phyloP scores from a whole-genome alignment of 2,113 vertebrate genomes.

The human region GRCh38 chr5:7671501-7672000 shows the following conservation, averaged over 20 bases:
- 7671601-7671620: slow-evolving; percentile 75
- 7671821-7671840: not conserved
- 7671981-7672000: rapidly evolving
- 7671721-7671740: slow-evolving; percentile 49
- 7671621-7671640: slow-evolving; percentile 74
- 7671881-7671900: not conserved
- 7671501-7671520: slow-evolving; percentile 40
- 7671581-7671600: slow-evolving; percentile 77
- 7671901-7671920: rapidly evolving
- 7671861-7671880: not conserved
- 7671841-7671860: not conserved
- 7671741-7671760: slow-evolving; percentile 62
- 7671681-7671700: slow-evolving; percentile 66
- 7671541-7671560: not conserved
- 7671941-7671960: not conserved
- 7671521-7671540: slow-evolving; percentile 37
- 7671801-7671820: slow-evolving; percentile 48
- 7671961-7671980: not conserved
- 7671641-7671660: slow-evolving; percentile 80
- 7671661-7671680: slow-evolving; percentile 71
- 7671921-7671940: not conserved
- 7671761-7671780: slow-evolving; percentile 61
- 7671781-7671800: slow-evolving; percentile 10
- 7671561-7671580: slow-evolving; percentile 62
- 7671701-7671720: slow-evolving; percentile 69